These are phyloP conservation scores for Drosophila affinis DNA, from an alignment of 2,888 invertebrate species.

Conservation along the genomic window DNA sequence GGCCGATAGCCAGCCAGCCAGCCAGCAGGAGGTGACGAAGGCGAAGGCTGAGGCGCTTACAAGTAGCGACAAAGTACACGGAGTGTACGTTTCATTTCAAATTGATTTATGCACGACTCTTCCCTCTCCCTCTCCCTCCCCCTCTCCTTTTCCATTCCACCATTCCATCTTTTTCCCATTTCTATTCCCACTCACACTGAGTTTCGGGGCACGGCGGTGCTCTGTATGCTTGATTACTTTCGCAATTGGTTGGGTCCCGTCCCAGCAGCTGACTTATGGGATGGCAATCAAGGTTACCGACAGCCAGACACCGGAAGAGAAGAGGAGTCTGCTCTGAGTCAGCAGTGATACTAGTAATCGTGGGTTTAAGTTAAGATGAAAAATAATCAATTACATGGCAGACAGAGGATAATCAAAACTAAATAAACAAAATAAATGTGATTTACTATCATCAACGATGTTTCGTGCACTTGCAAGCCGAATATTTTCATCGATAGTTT, in stretches of 20 bases:
- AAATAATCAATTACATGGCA: background rate
- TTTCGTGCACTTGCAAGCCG: background rate
- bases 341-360: background rate
- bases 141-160: background rate
- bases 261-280: conserved; percentile 19
- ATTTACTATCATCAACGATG: background rate
- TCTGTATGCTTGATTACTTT: conserved; percentile 62
- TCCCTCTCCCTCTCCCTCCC: background rate
- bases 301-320: background rate
- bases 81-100: conserved; percentile 76
- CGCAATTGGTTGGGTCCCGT: conserved; percentile 43
- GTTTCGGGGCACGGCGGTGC: conserved; percentile 5
- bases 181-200: conserved; percentile 13
- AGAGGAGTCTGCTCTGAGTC: conserved; percentile 4
- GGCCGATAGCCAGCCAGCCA: conserved; percentile 6
- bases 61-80: conserved; percentile 58
- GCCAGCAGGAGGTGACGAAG: background rate
- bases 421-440: background rate
- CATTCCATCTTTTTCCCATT: background rate
- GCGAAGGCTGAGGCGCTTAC: conserved; percentile 8
- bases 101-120: conserved; percentile 73
- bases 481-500: background rate
- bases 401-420: background rate
- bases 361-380: background rate
- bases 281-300: conserved; percentile 36